Base-by-base conservation (phyloP, 2,888 invertebrate genomes). In the Embidobia sp. region DNA sequence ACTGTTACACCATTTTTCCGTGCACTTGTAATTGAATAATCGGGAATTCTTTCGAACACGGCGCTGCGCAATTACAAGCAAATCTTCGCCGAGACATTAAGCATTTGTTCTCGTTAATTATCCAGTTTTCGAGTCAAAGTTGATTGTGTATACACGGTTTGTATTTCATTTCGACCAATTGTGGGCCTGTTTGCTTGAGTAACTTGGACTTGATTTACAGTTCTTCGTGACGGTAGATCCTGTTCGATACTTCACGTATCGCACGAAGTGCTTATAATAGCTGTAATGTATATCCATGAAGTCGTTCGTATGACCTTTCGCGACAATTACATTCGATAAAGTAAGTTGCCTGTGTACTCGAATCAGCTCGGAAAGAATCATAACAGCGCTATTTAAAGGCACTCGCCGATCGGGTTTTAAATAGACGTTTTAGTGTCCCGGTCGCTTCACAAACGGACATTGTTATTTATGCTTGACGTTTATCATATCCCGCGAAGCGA, bases 241-340 rank as follows among this genome's bases (percentile, higher is more conserved):
- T 69, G 77, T 77, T 79, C 79, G 82, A 84, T 84, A 83, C 82
- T 84, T 83, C 78, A 79, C 74, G 80, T 82, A 84, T 81, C 80
- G 80, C 81, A 81, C 73, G 77, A 79, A 77, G 55, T 72, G 74
- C 80, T 81, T 79, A 80, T 79, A 72, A 63, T 55, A 57, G 64
- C 64, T 67, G 63, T 70, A 51, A 64, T 70, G 81, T 79, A 81
- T 84, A 80, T 74, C 72, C 72, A 53, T 67, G 64, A 18, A 77
- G 78, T 80, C 80, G 77, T 76, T 78, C 67, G 11, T 61, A 16
- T 61, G 57, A 75, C 63, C 57, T 63, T 57, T 69, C 15, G 69
- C 57, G 64, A 57, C 72, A 64, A 63, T 73, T 73, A 40, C 16
- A 73, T 42, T 63, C 18, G 46, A 53, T 53, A 46, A 46, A 61